Percentiles rank a stretch among this genome's conserved stretches.
These are phyloP conservation scores for Apostichopus parvimensis DNA, from an alignment of 35 echinoderm and acorn worm genomes.

Conservation along the genomic window DNA sequence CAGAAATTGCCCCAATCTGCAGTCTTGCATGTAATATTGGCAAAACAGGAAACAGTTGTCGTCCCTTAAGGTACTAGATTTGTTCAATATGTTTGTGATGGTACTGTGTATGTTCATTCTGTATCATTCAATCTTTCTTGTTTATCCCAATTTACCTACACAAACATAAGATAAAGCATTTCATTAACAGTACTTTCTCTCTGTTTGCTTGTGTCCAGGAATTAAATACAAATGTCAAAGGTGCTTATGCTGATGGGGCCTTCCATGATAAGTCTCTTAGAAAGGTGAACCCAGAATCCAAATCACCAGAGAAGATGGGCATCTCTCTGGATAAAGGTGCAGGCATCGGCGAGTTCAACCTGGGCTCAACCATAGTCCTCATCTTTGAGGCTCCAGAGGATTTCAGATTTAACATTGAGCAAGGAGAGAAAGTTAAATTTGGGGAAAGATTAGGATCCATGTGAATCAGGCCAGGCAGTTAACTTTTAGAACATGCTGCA, in stretches of 20 bases:
- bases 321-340: conserved; percentile 68
- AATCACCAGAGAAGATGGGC: conserved; percentile 43
- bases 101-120: too few species aligned
- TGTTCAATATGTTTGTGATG: too few species aligned
- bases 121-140: too few species aligned
- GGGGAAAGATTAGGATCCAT: conserved; percentile 75
- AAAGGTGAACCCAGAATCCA: conserved; percentile 5
- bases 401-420: conserved; percentile 78
- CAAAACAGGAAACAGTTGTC: too few species aligned
- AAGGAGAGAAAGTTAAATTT: conserved; percentile 74
- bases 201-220: conserved; percentile 57
- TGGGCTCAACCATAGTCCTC: conserved; percentile 93
- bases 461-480: not conserved
- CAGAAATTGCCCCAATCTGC: too few species aligned
- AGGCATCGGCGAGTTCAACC: conserved; percentile 86
- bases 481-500: too few species aligned
- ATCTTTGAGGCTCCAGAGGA: conserved; percentile 96
- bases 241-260: conserved; percentile 50
- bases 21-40: too few species aligned
- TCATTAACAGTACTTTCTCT: too few species aligned
- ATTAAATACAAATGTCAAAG: conserved; percentile 72
- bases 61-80: too few species aligned
- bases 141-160: too few species aligned
- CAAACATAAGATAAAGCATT: too few species aligned
- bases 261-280: conserved; percentile 64